Evolutionary conservation across 2,888 invertebrate species (phyloP).

Genomic region (Eristalis tenax): DNA sequence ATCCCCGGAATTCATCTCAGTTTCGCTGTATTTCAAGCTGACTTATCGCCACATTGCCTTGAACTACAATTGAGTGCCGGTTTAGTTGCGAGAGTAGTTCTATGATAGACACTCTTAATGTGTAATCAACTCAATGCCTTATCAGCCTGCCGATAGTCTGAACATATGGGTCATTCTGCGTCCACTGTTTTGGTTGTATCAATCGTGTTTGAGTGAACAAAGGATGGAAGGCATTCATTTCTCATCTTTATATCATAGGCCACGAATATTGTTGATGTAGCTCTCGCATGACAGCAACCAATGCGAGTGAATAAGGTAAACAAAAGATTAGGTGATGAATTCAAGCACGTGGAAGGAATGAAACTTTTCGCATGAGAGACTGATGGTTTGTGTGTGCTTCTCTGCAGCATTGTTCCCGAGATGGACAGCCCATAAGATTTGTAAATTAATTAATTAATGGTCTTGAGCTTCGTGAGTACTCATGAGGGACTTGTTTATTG

Average conservation of each 20-base stretch:
- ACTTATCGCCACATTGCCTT: conserved; percentile 11
- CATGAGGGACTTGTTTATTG: too few relatives aligned
- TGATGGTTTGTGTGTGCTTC: too few relatives aligned
- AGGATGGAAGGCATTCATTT: not conserved
- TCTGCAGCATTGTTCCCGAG: too few relatives aligned
- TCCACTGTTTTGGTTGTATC: not conserved
- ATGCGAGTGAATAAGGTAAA: too few relatives aligned
- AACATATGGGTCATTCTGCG: conserved; percentile 50
- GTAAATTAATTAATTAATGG: too few relatives aligned
- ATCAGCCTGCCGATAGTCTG: conserved; percentile 35
- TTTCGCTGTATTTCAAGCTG: not conserved
- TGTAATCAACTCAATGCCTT: not conserved
- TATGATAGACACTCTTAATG: not conserved
- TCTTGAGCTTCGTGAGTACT: too few relatives aligned
- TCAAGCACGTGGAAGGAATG: too few relatives aligned
- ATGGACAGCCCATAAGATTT: too few relatives aligned
- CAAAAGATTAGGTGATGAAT: too few relatives aligned
- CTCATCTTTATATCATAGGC: not conserved
- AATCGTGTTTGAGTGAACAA: not conserved
- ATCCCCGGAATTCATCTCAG: not conserved
- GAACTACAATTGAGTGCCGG: conserved; percentile 41
- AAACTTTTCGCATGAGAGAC: too few relatives aligned
- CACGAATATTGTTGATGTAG: not conserved
- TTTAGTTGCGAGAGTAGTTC: not conserved
- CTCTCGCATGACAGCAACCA: too few relatives aligned